These are phyloP conservation scores for Drosophila bocki DNA, from an alignment of 1,140 invertebrate species.

Conservation along the genomic window DNA sequence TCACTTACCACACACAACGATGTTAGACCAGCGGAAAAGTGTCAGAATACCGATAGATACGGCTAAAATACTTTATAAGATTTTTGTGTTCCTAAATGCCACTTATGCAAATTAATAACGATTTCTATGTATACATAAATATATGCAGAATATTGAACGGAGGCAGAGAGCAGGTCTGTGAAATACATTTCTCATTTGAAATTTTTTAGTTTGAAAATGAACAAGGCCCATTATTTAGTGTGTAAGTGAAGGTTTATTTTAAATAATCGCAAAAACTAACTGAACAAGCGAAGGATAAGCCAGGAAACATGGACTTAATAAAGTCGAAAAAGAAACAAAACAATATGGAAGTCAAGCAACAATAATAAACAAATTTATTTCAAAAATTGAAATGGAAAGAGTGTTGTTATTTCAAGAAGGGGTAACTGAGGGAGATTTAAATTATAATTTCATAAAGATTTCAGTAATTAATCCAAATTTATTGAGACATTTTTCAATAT, in stretches of 20 bases:
- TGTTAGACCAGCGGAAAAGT: constrained; percentile 24
- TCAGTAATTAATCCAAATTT: background rate
- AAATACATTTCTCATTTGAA: constrained; percentile 41
- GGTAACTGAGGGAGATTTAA: background rate
- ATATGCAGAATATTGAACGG: constrained; percentile 16
- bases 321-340: constrained; percentile 37
- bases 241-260: constrained; percentile 73
- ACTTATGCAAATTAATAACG: constrained; percentile 68
- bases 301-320: constrained; percentile 25
- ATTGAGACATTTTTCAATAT: background rate
- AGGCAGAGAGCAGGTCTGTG: constrained; percentile 12
- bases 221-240: constrained; percentile 79
- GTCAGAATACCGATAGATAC: constrained; percentile 39
- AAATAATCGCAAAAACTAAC: constrained; percentile 63
- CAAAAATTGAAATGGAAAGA: constrained; percentile 55
- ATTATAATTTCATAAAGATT: background rate
- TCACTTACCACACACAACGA: constrained; percentile 22
- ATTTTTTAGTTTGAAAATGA: constrained; percentile 50
- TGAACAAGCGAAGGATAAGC: constrained; percentile 30
- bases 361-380: constrained; percentile 78
- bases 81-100: constrained; percentile 74
- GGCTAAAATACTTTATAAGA: constrained; percentile 46
- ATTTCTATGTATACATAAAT: constrained; percentile 48
- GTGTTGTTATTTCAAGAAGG: background rate
- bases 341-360: constrained; percentile 59